Base-by-base conservation (phyloP, 2,888 invertebrate genomes). In the Rhingia rostrata region DNA sequence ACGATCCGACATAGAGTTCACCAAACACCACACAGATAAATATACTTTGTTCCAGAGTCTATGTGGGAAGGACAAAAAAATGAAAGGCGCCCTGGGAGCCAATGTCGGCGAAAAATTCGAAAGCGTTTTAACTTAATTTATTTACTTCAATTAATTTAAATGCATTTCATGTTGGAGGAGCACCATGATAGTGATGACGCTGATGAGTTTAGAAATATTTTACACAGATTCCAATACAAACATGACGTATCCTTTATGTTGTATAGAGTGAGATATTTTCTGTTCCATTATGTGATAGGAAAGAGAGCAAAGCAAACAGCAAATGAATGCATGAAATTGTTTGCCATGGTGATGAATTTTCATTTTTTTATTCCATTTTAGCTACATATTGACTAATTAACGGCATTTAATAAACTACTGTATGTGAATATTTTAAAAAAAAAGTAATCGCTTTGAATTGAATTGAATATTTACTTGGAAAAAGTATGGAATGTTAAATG, bases 91-190 rank as follows among this genome's bases (percentile, higher is more conserved):
- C n/a, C 4, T 33, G 9, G 41, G 41, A 6, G 53, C n/a, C 47
- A 56, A 37, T 47, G 63, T 9, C 12, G 67, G 67, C 22, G 58
- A 35, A 53, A 66, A 60, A 60, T 74, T 79, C 69, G 70, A 84
- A 84, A 84, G 54, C 84, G 74, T 75, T 84, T 84, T 84, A 84
- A 84, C 84, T 80, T 84, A 79, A 84, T 84, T 84, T 75, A 84
- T 75, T 84, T 84, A 84, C 84, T 84, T 84, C 84, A 84, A 84
- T 84, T 84, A 84, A 84, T 75, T 80, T 80, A 79, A 84, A 84
- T 84, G 84, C 80, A 80, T 84, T 84, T 84, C 66, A 75, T 39
- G 69, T 49, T 49, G 53, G 47, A 56, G 45, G 70, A 66, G 22
- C 22, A 22, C 22, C 1, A 22, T 49, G 69, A 77, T 77, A 72